Conservation (phyloP, 2,888 invertebrate genomes). For the Aporophyla lueneburgensis region DNA sequence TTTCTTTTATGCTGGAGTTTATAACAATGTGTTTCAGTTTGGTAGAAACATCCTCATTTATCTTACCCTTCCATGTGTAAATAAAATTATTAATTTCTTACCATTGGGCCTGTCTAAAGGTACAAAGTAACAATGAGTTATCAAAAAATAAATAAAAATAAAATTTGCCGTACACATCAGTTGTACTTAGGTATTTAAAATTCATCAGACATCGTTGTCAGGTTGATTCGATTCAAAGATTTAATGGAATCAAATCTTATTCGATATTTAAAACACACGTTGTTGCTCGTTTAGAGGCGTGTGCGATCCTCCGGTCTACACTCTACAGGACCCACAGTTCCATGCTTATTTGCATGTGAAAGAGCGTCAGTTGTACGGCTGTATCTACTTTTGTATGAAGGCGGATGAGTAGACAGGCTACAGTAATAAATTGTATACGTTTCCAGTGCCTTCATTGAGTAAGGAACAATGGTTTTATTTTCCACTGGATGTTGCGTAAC, state of each 20-base stretch:
- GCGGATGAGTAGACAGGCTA: conserved; percentile 71
- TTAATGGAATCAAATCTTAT: conserved; percentile 84
- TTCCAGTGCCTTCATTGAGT: conserved; percentile 59
- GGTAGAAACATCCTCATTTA: neutral
- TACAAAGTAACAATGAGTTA: neutral
- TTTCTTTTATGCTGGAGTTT: neutral
- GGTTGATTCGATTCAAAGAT: conserved; percentile 48
- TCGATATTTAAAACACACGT: conserved; percentile 80
- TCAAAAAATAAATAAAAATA: neutral
- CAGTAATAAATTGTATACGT: conserved; percentile 73
- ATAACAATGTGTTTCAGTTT: conserved; percentile 1
- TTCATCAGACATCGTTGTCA: neutral
- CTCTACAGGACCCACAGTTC: conserved; percentile 64
- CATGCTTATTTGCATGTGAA: conserved; percentile 82
- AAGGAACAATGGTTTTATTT: conserved; percentile 50
- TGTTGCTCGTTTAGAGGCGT: conserved; percentile 73
- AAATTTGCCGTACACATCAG: too few relatives aligned
- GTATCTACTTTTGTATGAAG: conserved; percentile 71
- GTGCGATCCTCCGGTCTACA: conserved; percentile 42
- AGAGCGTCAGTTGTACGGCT: conserved; percentile 77
- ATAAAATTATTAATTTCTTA: neutral
- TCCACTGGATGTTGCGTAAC: conserved; percentile 9
- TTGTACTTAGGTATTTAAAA: neutral
- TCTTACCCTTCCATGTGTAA: neutral
- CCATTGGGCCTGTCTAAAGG: neutral